phyloP scores from a whole-genome alignment of 1,140 invertebrate genomes.

The Theocolax elegans region DNA sequence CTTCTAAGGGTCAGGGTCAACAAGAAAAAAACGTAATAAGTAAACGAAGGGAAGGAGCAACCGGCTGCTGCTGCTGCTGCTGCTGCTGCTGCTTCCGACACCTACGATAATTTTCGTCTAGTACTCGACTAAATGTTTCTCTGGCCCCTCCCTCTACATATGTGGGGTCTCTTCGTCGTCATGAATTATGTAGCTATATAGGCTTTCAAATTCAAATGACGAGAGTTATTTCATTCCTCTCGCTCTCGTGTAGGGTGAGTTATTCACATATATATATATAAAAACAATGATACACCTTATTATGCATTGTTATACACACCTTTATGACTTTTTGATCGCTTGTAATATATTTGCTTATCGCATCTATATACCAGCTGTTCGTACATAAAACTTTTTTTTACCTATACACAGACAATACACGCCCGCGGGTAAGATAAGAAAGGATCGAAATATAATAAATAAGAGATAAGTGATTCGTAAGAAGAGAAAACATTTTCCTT shows the following conservation, averaged over 20 bases:
- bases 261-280: no score
- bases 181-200: constrained; percentile 28
- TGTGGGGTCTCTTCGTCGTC: constrained; percentile 2
- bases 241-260: no score
- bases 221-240: no score
- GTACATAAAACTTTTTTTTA: not conserved
- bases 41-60: not conserved
- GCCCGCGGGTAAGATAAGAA: constrained; percentile 15
- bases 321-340: constrained; percentile 11
- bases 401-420: not conserved
- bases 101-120: constrained; percentile 10
- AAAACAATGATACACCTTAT: not conserved
- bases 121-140: constrained; percentile 1
- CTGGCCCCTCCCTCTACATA: not conserved
- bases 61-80: not conserved
- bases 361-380: not conserved
- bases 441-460: constrained; percentile 20
- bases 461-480: constrained; percentile 24
- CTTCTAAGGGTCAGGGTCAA: constrained; percentile 20
- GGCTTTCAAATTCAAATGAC: constrained; percentile 25
- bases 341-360: constrained; percentile 3
- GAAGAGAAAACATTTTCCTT: constrained; percentile 20
- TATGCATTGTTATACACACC: no score
- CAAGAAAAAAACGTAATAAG: not conserved
- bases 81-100: not conserved